A percentile compares a stretch with the other conserved stretches of the same genome.
Evolutionary conservation across 1,140 invertebrate species (phyloP).

Genomic region (Cyclina sinensis): DNA sequence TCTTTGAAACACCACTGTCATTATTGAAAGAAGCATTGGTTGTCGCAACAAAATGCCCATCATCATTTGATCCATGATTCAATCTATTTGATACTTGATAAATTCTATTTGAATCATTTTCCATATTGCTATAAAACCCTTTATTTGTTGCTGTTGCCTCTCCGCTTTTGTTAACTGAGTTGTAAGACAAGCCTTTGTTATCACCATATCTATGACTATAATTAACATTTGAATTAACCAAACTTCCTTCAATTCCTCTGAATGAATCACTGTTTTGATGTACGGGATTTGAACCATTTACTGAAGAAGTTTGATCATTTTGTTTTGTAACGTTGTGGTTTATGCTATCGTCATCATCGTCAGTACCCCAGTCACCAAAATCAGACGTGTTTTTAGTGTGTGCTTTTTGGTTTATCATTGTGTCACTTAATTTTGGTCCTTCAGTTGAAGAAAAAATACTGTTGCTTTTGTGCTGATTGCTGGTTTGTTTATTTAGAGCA

Average conservation of each 20-base stretch:
- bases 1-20: not conserved
- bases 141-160: not conserved
- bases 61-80: not conserved
- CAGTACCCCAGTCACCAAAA: slow-evolving; percentile 20
- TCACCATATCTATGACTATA: no score
- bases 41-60: not conserved
- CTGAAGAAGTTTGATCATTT: no score
- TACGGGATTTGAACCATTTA: no score
- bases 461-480: no score
- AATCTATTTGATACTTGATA: not conserved
- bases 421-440: no score
- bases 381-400: not conserved
- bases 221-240: no score
- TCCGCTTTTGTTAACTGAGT: no score
- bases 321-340: not conserved
- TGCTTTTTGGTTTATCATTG: no score
- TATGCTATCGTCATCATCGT: not conserved
- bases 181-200: no score
- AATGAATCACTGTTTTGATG: no score
- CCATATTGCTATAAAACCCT: not conserved
- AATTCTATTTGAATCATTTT: not conserved
- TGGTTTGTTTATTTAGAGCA: not conserved
- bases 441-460: not conserved
- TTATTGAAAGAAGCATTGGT: not conserved
- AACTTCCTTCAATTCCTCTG: no score